A percentile compares a stretch with the other conserved stretches of the same genome.
phyloP scores from a whole-genome alignment of 2,797 vertebrate genomes.

The Molossus molossus region DNA sequence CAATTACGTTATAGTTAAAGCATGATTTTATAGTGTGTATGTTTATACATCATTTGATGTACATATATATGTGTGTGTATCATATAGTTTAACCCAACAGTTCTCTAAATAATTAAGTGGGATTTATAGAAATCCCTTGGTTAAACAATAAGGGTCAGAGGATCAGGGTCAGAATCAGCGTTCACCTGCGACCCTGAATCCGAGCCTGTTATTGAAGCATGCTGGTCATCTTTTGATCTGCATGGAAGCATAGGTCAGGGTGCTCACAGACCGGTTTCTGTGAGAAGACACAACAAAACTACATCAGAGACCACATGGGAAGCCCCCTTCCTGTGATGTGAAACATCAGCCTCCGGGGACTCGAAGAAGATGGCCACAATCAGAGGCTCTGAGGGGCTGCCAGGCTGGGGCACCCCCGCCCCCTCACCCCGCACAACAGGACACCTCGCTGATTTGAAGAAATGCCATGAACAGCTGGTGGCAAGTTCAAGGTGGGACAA shows the following conservation, averaged over 20 bases:
- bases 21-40: background rate
- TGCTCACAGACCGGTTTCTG: conserved; percentile 40
- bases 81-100: background rate
- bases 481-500: conserved; percentile 28
- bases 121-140: background rate
- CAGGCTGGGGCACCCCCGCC: background rate
- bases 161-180: conserved; percentile 23
- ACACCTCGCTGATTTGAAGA: conserved; percentile 81
- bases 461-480: conserved; percentile 61
- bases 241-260: conserved; percentile 61
- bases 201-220: conserved; percentile 2
- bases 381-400: conserved; percentile 22
- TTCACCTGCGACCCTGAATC: background rate
- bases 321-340: conserved; percentile 29
- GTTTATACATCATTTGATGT: conserved; percentile 14
- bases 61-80: background rate
- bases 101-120: background rate
- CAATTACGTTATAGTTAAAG: conserved; percentile 6
- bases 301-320: conserved; percentile 72
- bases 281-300: conserved; percentile 68
- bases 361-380: conserved; percentile 24
- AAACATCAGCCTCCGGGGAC: background rate
- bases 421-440: conserved; percentile 12
- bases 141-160: background rate
- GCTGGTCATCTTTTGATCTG: conserved; percentile 76